Evolutionary conservation across 2,888 invertebrate genomes (phyloP), one percentile per base, ranked within the genome.

Genomic region (Callyntrura sp.): DNA sequence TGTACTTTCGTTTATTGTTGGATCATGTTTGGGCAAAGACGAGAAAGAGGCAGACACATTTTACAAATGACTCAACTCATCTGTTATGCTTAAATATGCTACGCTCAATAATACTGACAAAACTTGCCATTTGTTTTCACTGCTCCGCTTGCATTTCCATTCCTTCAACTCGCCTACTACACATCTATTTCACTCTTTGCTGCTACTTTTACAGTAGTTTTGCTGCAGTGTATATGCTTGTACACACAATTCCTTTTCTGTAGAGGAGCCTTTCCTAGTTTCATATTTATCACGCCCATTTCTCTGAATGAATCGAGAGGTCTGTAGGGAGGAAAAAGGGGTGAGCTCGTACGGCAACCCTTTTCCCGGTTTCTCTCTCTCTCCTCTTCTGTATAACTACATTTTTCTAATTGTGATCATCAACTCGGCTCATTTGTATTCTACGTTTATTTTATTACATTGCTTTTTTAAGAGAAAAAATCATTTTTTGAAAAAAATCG

Each of bases 271-370:
- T 82, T 20, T 76, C 11, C 57, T 20, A 60, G 57, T 89, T 88
- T 90, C 82, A 85, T 89, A 68, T 87, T 90, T 87, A 86, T 90
- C 91, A 91, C 88, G 90, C 88, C 91, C 91, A 88, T 87, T 81
- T 86, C 82, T 85, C 84, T 83, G 84, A 83, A 90, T 90, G 86
- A 82, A 86, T 57, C 35, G 57, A 68, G 81, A 78, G 70, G 45
- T 73, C 51, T 84, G 73, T 84, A 23, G 84, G 78, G 73, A 70
- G 81, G 25, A 85, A 86, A 43, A 62, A 90, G 82, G 85, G 88
- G 88, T 89, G 87, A 88, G 62, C 57, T 17, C 25, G 68, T 55
- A 88, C 90, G 85, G 90, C 85, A 90, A 91, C 70, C 88, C 88
- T 83, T 88, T 88, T 86, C 35, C 55, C 35, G 28, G 25, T 51